Evolutionary conservation across 2,797 vertebrate genomes (phyloP).

Genomic region (Enteromius paludinosus): DNA sequence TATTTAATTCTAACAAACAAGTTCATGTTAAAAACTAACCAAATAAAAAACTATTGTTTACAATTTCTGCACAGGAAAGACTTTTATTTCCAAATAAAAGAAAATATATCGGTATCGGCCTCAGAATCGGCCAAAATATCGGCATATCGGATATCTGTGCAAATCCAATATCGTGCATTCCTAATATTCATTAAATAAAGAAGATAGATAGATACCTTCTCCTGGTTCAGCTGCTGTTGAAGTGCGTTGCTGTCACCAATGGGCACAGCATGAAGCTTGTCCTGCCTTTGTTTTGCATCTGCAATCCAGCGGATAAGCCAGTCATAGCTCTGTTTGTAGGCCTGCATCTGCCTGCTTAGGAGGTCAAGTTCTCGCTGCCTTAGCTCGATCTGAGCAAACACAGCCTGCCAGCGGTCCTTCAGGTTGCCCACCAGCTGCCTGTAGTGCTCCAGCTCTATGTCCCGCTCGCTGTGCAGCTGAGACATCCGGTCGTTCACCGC

Average conservation of each 20-base stretch:
- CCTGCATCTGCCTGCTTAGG: constrained; percentile 84
- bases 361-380: constrained; percentile 87
- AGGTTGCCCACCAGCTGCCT: constrained; percentile 79
- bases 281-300: constrained; percentile 84
- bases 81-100: no score
- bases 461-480: constrained; percentile 85
- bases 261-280: constrained; percentile 84
- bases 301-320: constrained; percentile 85
- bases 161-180: no score
- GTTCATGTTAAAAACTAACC: no score
- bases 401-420: constrained; percentile 91
- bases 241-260: constrained; percentile 76
- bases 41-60: no score
- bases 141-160: no score
- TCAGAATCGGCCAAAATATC: no score
- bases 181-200: not conserved
- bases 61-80: no score
- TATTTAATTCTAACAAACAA: no score
- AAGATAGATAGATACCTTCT: constrained; percentile 80
- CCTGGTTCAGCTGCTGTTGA: constrained; percentile 85
- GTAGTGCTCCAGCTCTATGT: constrained; percentile 89
- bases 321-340: constrained; percentile 83
- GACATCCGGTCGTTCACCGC: constrained; percentile 84
- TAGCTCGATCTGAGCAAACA: constrained; percentile 85
- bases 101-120: no score